Conservation (phyloP, 2,888 invertebrate genomes). For the Ophioninae sp. region DNA sequence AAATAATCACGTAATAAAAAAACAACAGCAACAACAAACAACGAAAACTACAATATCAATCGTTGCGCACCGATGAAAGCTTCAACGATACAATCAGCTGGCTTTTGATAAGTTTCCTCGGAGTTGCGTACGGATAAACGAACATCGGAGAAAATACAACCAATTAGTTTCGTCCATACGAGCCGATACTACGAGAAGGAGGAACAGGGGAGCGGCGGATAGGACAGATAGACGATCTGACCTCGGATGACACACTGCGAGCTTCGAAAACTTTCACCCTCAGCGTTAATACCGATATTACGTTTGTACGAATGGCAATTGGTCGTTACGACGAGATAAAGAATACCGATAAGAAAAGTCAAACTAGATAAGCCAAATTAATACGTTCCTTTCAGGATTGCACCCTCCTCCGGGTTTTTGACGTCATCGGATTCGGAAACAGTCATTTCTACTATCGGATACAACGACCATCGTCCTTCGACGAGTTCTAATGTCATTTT, state of each 20-base stretch:
- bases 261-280: constrained; percentile 49
- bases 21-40: too few species aligned
- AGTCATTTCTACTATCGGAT: constrained; percentile 22
- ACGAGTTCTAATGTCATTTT: constrained; percentile 34
- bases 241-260: constrained; percentile 3
- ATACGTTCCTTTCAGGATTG: constrained; percentile 31
- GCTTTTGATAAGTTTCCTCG: too few species aligned
- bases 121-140: too few species aligned
- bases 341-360: constrained; percentile 51
- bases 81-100: too few species aligned
- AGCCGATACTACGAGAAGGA: background rate
- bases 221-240: constrained; percentile 35
- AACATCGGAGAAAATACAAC: constrained; percentile 15
- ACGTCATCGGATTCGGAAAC: background rate
- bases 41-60: too few species aligned
- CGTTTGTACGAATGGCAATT: constrained; percentile 47
- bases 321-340: constrained; percentile 54
- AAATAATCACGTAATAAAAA: too few species aligned
- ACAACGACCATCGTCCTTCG: constrained; percentile 38
- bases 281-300: constrained; percentile 51
- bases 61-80: too few species aligned
- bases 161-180: constrained; percentile 44
- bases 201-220: too few species aligned
- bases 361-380: constrained; percentile 44
- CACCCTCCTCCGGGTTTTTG: background rate